These are phyloP conservation scores for Drosophila cognata DNA, from an alignment of 2,888 invertebrate genomes.

Conservation along the genomic window DNA sequence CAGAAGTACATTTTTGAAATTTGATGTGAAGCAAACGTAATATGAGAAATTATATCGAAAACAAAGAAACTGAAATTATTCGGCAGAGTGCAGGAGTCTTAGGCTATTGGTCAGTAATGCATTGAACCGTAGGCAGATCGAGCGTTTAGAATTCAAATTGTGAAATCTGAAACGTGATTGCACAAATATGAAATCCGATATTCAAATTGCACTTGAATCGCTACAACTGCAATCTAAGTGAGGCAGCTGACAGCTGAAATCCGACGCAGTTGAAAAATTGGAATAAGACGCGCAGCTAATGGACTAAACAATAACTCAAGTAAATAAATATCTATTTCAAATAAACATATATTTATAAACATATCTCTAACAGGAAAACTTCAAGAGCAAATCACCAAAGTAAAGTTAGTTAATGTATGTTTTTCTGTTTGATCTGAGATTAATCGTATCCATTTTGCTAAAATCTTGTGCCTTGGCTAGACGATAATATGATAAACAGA, in stretches of 20 bases:
- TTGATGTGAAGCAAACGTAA: background rate
- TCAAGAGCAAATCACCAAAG: background rate
- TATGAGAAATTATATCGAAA: background rate
- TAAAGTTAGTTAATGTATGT: background rate
- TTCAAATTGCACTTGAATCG: conserved; percentile 39
- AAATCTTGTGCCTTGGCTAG: background rate
- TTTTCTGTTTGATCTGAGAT: background rate
- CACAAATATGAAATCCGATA: conserved; percentile 33
- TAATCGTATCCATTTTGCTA: background rate
- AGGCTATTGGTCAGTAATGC: background rate
- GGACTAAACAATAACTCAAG: background rate
- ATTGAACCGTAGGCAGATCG: background rate
- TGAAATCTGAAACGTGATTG: conserved; percentile 12
- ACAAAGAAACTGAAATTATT: background rate
- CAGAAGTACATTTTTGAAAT: background rate
- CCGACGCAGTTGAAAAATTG: conserved; percentile 1
- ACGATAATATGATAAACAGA: background rate
- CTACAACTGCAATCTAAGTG: conserved; percentile 19
- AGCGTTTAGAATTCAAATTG: background rate
- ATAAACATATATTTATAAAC: background rate
- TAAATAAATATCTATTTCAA: conserved; percentile 1
- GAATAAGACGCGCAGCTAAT: background rate
- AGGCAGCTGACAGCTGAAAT: conserved; percentile 36
- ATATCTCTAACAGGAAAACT: background rate
- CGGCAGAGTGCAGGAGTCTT: background rate